A percentile compares a stretch with the other conserved stretches of the same genome.
phyloP scores from a whole-genome alignment of 2,888 invertebrate genomes.

The Notodromas monacha region DNA sequence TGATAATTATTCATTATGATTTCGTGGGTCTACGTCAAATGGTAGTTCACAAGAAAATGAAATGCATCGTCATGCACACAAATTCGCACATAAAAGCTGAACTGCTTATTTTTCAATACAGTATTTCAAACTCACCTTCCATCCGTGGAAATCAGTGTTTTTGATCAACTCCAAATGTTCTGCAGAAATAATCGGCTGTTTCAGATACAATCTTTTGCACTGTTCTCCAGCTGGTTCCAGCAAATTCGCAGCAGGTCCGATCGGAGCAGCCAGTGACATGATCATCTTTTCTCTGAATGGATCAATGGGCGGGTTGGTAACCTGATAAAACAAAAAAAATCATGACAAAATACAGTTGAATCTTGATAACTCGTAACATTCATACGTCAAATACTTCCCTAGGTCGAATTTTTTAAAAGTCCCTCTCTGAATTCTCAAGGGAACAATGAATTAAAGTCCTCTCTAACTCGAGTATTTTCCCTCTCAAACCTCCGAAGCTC shows the following conservation, averaged over 20 bases:
- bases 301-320: slow-evolving; percentile 97
- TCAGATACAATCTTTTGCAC: slow-evolving; percentile 58
- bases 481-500: too few species aligned
- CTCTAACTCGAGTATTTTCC: too few species aligned
- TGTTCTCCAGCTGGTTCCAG: slow-evolving; percentile 57
- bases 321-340: slow-evolving; percentile 16
- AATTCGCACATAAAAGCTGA: slow-evolving; percentile 6
- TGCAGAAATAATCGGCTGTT: slow-evolving; percentile 73
- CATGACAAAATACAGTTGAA: too few species aligned
- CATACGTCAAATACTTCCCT: slow-evolving; percentile 6
- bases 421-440: too few species aligned
- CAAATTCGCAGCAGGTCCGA: slow-evolving; percentile 84
- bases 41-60: too few species aligned
- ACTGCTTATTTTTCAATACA: background rate
- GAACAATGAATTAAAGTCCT: too few species aligned
- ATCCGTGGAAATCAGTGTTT: slow-evolving; percentile 43
- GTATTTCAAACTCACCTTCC: slow-evolving; percentile 25
- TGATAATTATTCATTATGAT: too few species aligned
- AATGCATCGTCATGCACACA: background rate
- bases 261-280: slow-evolving; percentile 85
- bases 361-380: background rate
- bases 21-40: too few species aligned
- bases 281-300: slow-evolving; percentile 95
- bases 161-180: slow-evolving; percentile 61
- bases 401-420: too few species aligned